These are phyloP conservation scores for Apolygus lucorum DNA, from an alignment of 1,140 invertebrate species.

Conservation along the genomic window DNA sequence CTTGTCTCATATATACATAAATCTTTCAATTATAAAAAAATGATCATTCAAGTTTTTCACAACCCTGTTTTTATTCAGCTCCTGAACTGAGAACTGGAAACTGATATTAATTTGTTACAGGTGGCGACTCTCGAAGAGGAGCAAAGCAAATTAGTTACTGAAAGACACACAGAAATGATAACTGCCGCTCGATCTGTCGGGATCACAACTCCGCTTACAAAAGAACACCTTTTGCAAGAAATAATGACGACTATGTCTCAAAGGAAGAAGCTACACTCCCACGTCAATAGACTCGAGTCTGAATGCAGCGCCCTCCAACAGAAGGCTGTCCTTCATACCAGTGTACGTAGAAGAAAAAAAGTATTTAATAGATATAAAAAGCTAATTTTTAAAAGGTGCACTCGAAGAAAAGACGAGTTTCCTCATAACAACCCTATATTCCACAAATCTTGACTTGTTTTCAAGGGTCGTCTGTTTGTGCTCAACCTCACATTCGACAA, in stretches of 20 bases:
- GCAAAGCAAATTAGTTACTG: constrained; percentile 25
- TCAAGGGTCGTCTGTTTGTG: too few relatives aligned
- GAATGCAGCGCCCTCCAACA: constrained; percentile 25
- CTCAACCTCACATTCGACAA: too few relatives aligned
- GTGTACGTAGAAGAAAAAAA: constrained; percentile 17
- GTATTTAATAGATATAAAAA: too few relatives aligned
- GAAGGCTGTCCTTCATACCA: constrained; percentile 5
- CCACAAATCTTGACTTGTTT: too few relatives aligned
- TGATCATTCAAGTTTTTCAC: too few relatives aligned
- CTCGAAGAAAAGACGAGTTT: too few relatives aligned
- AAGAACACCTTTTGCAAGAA: constrained; percentile 74
- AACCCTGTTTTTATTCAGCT: too few relatives aligned
- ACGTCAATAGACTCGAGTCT: constrained; percentile 50
- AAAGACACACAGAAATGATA: constrained; percentile 29
- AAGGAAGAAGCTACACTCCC: constrained; percentile 67
- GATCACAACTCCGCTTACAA: constrained; percentile 34
- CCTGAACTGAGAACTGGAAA: too few relatives aligned
- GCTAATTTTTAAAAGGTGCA: too few relatives aligned
- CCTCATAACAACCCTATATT: too few relatives aligned
- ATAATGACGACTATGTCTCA: constrained; percentile 72
- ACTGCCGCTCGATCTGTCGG: constrained; percentile 27
- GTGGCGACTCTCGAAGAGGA: constrained; percentile 32
- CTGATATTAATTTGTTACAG: constrained; percentile 16
- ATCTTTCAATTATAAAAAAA: too few relatives aligned
- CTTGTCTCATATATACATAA: too few relatives aligned